phyloP scores from a whole-genome alignment of 2,888 invertebrate species.

The Drosophila nr. perissopoda region DNA sequence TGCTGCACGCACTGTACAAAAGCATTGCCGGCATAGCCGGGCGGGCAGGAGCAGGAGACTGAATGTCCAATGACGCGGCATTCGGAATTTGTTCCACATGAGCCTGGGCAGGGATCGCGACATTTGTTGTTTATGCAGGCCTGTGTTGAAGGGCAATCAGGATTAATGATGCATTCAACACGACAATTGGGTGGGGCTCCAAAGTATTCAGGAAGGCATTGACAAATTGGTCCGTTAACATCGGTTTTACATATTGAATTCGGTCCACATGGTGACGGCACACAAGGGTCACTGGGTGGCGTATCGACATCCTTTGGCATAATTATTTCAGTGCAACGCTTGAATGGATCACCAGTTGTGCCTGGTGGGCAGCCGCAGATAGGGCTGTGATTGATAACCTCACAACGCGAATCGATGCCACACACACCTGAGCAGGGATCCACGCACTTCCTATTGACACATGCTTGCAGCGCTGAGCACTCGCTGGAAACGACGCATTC shows the following conservation, averaged over 20 bases:
- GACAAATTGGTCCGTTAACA: constrained; percentile 91
- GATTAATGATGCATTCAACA: constrained; percentile 93
- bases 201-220: constrained; percentile 91
- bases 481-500: constrained; percentile 93
- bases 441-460: constrained; percentile 91
- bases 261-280: constrained; percentile 90
- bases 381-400: constrained; percentile 93
- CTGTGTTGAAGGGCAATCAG: constrained; percentile 91
- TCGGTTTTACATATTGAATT: constrained; percentile 94
- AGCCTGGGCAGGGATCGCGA: constrained; percentile 90
- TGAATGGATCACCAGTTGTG: constrained; percentile 93
- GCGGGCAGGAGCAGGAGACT: constrained; percentile 91
- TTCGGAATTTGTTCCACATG: constrained; percentile 92
- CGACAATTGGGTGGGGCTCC: constrained; percentile 93
- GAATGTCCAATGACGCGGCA: constrained; percentile 93
- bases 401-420: constrained; percentile 91
- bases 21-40: constrained; percentile 92
- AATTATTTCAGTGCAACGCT: constrained; percentile 86
- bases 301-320: constrained; percentile 69
- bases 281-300: constrained; percentile 86
- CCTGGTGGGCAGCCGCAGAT: constrained; percentile 92
- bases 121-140: constrained; percentile 94
- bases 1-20: constrained; percentile 91
- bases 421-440: constrained; percentile 94
- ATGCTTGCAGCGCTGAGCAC: constrained; percentile 92